phyloP scores from a whole-genome alignment of 2,797 vertebrate species.

The Emydoidea blandingii region DNA sequence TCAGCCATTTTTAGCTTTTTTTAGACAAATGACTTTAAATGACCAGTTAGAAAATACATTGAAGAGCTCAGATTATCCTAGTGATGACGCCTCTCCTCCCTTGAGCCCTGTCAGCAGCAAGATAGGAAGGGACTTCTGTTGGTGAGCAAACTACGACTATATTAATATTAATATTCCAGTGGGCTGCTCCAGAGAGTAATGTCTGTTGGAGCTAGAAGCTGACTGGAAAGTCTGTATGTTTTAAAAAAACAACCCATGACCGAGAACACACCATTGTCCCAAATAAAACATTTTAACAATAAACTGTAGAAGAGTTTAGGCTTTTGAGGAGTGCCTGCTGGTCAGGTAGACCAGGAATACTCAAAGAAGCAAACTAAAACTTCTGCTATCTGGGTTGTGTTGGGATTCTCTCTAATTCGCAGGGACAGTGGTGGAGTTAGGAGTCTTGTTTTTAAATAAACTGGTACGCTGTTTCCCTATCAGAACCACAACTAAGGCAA shows the following conservation, averaged over 20 bases:
- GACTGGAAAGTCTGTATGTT: too few relatives aligned
- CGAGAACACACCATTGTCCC: neutral
- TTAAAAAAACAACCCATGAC: too few relatives aligned
- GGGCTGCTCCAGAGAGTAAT: too few relatives aligned
- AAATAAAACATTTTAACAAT: neutral
- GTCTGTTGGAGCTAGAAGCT: neutral
- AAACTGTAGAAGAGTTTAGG: neutral
- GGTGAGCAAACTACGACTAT: too few relatives aligned
- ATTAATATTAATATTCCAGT: too few relatives aligned
- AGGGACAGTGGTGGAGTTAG: neutral
- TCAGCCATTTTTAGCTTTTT: too few relatives aligned
- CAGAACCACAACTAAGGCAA: neutral
- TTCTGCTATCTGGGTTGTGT: rapidly evolving
- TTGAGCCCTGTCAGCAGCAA: neutral
- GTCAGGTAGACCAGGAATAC: neutral
- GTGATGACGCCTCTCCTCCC: neutral
- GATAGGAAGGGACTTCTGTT: too few relatives aligned
- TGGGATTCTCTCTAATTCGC: neutral
- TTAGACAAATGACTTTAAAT: too few relatives aligned
- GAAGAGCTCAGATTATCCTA: neutral
- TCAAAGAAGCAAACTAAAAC: neutral
- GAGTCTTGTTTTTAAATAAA: neutral
- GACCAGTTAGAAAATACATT: neutral
- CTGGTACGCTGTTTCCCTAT: neutral
- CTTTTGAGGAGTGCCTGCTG: neutral